phyloP scores from a whole-genome alignment of 2,888 invertebrate genomes.

The Drosophila trichaetosa region DNA sequence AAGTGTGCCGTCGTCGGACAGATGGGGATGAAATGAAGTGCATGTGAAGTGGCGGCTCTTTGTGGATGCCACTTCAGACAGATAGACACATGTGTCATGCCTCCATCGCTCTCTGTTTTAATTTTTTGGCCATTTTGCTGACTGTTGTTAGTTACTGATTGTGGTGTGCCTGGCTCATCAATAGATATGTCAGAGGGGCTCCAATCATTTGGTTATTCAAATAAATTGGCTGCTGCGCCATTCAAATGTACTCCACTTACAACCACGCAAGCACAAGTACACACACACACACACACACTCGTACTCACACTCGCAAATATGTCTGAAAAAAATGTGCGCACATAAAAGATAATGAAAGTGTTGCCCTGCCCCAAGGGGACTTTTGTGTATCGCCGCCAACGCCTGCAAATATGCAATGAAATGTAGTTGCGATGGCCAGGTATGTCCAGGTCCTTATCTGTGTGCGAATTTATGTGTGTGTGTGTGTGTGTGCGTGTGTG shows the following conservation, averaged over 20 bases:
- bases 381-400: constrained; percentile 7
- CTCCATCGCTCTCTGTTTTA: constrained; percentile 23
- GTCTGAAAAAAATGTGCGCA: constrained; percentile 46
- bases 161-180: constrained; percentile 44
- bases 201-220: constrained; percentile 61
- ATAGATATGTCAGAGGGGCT: constrained; percentile 29
- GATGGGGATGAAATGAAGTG: constrained; percentile 7
- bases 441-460: background rate
- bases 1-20: constrained; percentile 32
- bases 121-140: constrained; percentile 51
- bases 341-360: constrained; percentile 73
- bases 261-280: background rate
- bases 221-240: constrained; percentile 47
- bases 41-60: constrained; percentile 5
- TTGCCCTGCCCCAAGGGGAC: constrained; percentile 34
- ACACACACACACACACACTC: background rate
- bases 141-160: constrained; percentile 33
- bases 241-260: constrained; percentile 20
- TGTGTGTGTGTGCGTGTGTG: background rate
- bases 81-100: constrained; percentile 14
- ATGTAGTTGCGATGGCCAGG: constrained; percentile 41
- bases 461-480: background rate
- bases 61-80: constrained; percentile 13
- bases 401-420: constrained; percentile 50
- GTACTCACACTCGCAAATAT: background rate